A percentile compares a stretch with the other conserved stretches of the same genome.
Conservation (phyloP, 1,140 invertebrate genomes). For the Armadillidium nasatum region DNA sequence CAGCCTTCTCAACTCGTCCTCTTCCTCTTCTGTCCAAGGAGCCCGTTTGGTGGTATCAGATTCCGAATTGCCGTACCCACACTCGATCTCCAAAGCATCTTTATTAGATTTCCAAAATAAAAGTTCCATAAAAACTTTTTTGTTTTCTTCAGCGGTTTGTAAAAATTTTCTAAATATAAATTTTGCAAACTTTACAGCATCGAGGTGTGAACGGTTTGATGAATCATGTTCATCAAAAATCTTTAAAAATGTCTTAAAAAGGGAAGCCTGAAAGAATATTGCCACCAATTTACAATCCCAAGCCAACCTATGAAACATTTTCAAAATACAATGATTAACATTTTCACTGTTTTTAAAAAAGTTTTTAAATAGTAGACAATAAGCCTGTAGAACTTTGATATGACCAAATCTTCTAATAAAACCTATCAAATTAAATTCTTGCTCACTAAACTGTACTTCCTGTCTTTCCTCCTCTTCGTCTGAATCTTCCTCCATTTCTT, state of each 20-base stretch:
- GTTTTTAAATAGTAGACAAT: constrained; percentile 63
- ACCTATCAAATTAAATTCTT: constrained; percentile 74
- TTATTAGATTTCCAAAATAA: constrained; percentile 84
- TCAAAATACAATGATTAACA: constrained; percentile 78
- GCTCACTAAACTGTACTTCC: constrained; percentile 58
- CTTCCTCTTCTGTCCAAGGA: constrained; percentile 70
- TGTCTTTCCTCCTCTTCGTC: constrained; percentile 37
- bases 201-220: constrained; percentile 52
- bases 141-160: constrained; percentile 70
- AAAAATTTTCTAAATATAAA: constrained; percentile 78
- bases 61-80: constrained; percentile 67
- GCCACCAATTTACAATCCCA: constrained; percentile 75
- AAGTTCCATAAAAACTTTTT: constrained; percentile 84
- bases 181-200: constrained; percentile 71
- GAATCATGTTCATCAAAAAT: constrained; percentile 59
- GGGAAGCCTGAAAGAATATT: constrained; percentile 78
- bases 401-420: constrained; percentile 64
- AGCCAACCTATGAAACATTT: constrained; percentile 85
- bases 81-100: constrained; percentile 78
- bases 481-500: background rate
- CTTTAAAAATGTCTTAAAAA: constrained; percentile 78
- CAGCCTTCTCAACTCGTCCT: constrained; percentile 52
- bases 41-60: constrained; percentile 40
- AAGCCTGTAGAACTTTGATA: constrained; percentile 69
- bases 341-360: constrained; percentile 69